Conservation (phyloP, 2,797 vertebrate genomes). For the Spheniscus humboldti region DNA sequence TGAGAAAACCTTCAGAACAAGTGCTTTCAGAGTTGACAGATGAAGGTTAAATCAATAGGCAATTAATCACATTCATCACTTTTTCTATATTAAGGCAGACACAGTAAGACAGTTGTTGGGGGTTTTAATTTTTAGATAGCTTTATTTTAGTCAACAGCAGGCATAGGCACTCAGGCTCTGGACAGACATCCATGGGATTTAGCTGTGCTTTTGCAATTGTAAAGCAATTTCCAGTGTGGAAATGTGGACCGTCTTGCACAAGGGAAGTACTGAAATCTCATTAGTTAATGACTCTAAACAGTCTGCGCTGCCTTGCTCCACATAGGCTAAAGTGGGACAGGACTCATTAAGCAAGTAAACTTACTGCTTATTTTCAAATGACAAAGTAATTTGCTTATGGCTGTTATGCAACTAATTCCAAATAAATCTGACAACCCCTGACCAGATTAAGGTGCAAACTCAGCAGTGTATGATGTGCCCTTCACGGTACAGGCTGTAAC, state of each 20-base stretch:
- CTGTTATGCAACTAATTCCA: conserved; percentile 13
- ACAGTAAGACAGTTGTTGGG: not conserved
- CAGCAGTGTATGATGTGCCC: not conserved
- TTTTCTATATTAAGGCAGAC: not conserved
- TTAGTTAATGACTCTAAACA: conserved; percentile 31
- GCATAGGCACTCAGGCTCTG: not conserved
- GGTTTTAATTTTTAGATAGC: not conserved
- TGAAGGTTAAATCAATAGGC: not conserved
- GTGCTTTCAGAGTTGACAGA: not conserved
- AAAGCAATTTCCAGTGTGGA: conserved; percentile 22
- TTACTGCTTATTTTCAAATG: conserved; percentile 28
- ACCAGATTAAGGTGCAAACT: not conserved
- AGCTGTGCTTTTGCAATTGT: conserved; percentile 6
- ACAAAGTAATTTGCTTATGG: conserved; percentile 29
- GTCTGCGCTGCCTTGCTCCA: not conserved
- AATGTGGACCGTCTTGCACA: conserved; percentile 16
- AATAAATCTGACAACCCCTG: not conserved
- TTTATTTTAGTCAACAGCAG: not conserved
- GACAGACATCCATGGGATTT: not conserved
- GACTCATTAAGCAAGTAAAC: conserved; percentile 19
- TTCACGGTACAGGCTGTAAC: not conserved
- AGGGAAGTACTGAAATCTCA: not conserved
- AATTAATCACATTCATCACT: not conserved
- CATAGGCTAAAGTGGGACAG: conserved; percentile 3
- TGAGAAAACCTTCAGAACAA: not conserved